Evolutionary conservation across 2,888 invertebrate species (phyloP), one percentile per base, ranked within the genome.

Genomic region (Empis stercorea): DNA sequence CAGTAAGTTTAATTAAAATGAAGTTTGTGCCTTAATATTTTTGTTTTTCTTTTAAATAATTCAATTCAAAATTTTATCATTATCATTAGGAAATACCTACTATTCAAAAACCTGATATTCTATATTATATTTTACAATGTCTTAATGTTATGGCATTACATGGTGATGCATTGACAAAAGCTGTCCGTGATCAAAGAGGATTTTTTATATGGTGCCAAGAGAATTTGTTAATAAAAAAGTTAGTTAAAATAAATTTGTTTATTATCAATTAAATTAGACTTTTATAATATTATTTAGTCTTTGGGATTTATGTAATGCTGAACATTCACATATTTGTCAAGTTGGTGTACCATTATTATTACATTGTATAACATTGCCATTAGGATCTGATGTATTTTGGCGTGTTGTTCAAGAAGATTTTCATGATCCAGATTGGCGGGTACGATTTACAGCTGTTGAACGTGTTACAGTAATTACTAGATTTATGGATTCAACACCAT

Each of bases 201-300:
- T 88, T 94, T 69, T 84, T 96, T 50, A 89, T 93, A 57, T 94
- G 93, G 89, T 91, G 91, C 55, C 94, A 99, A 66, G 93, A 95
- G 68, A 94, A 94, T 66, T 72, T 93, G 34, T 73, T 97, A 4
- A 91, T 97, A 52, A 89, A 91, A 63, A 91, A 88, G 92, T 92
- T 70, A 67, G 73, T 61, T 14, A n/a, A n/a, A n/a, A n/a, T n/a
- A n/a, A n/a, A n/a, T n/a, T n/a, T n/a, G n/a, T n/a, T n/a, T n/a
- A n/a, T n/a, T n/a, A n/a, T n/a, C n/a, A n/a, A n/a, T n/a, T n/a
- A n/a, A n/a, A n/a, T n/a, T n/a, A n/a, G n/a, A n/a, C n/a, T n/a
- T 45, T 30, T 3, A 13, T 13, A 30, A 23, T n/a, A n/a, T 37
- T 23, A 10, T 15, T 30, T 43, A 95, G 95, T 61, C 72, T 96